phyloP scores from a whole-genome alignment of 1,140 invertebrate genomes.

The Calephelis virginiensis region DNA sequence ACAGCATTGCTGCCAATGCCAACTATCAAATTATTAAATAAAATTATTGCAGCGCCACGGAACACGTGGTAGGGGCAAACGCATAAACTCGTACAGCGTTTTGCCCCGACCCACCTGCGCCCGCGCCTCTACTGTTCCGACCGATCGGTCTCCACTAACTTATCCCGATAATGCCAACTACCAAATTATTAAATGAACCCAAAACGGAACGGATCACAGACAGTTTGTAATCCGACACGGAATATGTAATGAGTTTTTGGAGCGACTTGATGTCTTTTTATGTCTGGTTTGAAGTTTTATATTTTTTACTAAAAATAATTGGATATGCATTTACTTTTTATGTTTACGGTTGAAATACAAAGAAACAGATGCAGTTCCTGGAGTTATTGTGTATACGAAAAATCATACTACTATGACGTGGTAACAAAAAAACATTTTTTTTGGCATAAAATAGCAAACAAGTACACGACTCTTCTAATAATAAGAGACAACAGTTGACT shows the following conservation, averaged over 20 bases:
- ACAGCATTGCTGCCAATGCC: too few species aligned
- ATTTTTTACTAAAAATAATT: constrained; percentile 14
- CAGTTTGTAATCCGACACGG: constrained; percentile 12
- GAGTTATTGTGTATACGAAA: neutral
- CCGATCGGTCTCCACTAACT: constrained; percentile 43
- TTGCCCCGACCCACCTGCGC: constrained; percentile 44
- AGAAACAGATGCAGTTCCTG: neutral
- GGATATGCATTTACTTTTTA: neutral
- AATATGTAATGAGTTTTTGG: constrained; percentile 22
- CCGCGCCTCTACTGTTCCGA: constrained; percentile 37
- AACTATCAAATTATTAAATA: too few species aligned
- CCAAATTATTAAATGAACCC: constrained; percentile 46
- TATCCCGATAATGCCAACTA: constrained; percentile 46
- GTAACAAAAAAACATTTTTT: too few species aligned
- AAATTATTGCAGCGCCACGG: too few species aligned
- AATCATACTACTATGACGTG: too few species aligned
- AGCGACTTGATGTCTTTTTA: constrained; percentile 5
- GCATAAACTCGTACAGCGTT: constrained; percentile 2
- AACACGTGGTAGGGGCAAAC: constrained; percentile 22
- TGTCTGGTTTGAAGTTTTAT: constrained; percentile 1
- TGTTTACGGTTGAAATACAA: neutral
- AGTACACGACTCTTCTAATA: too few species aligned
- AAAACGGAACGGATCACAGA: constrained; percentile 8
- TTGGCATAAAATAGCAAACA: too few species aligned
- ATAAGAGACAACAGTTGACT: too few species aligned